phyloP scores from a whole-genome alignment of 2,113 vertebrate genomes.

The Colaptes auratus region DNA sequence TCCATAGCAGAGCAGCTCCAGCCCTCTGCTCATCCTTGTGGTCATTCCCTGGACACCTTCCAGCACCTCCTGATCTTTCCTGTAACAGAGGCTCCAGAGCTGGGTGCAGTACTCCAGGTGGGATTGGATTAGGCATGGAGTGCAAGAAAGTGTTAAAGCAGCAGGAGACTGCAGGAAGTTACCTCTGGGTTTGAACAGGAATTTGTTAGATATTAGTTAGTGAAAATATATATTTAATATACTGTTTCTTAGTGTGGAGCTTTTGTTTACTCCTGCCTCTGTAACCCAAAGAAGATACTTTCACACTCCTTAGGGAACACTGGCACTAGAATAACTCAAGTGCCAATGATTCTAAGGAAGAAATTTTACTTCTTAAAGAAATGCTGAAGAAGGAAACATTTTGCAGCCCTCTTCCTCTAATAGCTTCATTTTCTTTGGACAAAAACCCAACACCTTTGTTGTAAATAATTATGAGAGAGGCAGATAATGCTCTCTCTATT shows the following conservation, averaged over 20 bases:
- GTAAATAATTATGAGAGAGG: not conserved
- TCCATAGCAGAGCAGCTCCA: too few relatives aligned
- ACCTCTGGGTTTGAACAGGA: conserved; percentile 1
- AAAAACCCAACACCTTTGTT: not conserved
- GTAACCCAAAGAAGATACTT: conserved; percentile 23
- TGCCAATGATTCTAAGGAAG: conserved; percentile 23
- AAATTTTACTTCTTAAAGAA: conserved; percentile 15
- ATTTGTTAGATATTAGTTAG: conserved; percentile 8
- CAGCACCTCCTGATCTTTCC: too few relatives aligned
- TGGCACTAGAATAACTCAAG: not conserved
- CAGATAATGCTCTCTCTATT: conserved; percentile 48
- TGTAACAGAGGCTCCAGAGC: too few relatives aligned
- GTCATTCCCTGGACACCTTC: too few relatives aligned
- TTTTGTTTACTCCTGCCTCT: conserved; percentile 33
- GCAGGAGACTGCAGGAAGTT: not conserved
- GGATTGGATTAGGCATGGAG: not conserved
- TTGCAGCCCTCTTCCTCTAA: conserved; percentile 16
- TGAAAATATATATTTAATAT: conserved; percentile 26
- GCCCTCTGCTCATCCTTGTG: too few relatives aligned
- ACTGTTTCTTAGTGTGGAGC: not conserved
- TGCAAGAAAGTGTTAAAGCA: not conserved
- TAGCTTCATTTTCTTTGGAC: conserved; percentile 20
- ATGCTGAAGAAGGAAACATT: not conserved
- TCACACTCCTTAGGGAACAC: conserved; percentile 4
- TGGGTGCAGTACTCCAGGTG: too few relatives aligned